Percentiles rank a stretch among this genome's conserved stretches.
Conservation (phyloP, 2,113 vertebrate genomes). For the human region DNA sequence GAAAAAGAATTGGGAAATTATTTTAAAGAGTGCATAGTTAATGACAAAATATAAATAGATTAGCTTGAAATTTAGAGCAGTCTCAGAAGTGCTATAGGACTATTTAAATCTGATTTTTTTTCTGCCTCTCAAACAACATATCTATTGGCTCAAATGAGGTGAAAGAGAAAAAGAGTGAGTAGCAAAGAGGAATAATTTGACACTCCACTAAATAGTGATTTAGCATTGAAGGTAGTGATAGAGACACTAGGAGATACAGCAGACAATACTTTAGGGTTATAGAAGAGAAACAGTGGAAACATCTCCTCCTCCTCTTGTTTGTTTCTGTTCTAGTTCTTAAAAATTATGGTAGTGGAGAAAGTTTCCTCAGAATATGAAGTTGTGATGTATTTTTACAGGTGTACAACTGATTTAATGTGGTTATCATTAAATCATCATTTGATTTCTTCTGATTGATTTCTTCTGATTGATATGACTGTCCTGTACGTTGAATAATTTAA, state of each 20-base stretch:
- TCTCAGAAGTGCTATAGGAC: neutral
- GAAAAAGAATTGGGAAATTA: neutral
- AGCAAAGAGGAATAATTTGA: neutral
- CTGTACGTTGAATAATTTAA: neutral
- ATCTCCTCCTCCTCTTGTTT: neutral
- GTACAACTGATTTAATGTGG: neutral
- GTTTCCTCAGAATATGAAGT: neutral
- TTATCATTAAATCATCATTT: neutral
- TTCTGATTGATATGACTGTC: neutral
- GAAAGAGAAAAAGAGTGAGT: neutral
- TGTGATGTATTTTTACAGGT: neutral
- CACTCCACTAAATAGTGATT: neutral
- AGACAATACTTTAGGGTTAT: neutral
- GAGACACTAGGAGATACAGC: neutral
- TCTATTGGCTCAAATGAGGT: neutral
- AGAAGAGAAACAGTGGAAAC: neutral
- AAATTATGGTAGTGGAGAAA: neutral
- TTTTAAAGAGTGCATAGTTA: neutral
- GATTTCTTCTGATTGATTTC: neutral
- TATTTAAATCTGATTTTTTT: neutral
- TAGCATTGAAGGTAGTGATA: neutral
- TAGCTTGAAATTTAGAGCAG: neutral
- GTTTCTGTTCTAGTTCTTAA: neutral
- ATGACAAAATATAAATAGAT: neutral
- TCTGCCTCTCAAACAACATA: neutral